phyloP scores from a whole-genome alignment of 2,888 invertebrate species.

The Trissoscelio sp. region DNA sequence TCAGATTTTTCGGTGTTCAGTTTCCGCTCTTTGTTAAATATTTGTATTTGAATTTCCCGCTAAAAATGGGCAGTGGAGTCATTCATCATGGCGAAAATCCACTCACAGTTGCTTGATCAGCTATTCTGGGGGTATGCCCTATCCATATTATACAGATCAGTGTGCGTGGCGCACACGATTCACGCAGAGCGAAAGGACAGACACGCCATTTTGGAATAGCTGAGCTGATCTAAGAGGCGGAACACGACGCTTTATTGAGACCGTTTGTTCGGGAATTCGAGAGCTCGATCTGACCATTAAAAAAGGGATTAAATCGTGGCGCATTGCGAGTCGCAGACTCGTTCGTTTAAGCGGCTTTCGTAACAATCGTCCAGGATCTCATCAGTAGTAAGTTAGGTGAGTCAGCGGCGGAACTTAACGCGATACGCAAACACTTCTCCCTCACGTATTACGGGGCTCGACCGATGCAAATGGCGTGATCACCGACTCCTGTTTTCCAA shows the following conservation, averaged over 20 bases:
- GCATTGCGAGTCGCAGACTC: conserved; percentile 40
- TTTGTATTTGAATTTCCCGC: too few species aligned
- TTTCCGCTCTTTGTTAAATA: too few species aligned
- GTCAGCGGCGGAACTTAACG: conserved; percentile 52
- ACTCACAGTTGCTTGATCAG: too few species aligned
- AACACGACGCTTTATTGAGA: conserved; percentile 15
- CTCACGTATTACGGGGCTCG: conserved; percentile 9
- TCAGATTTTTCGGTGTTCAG: too few species aligned
- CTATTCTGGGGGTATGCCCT: too few species aligned
- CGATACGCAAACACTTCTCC: conserved; percentile 41
- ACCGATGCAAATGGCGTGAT: conserved; percentile 7
- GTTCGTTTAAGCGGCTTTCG: conserved; percentile 50
- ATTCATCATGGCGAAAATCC: too few species aligned
- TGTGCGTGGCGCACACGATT: too few species aligned
- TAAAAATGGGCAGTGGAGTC: too few species aligned
- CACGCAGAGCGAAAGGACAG: too few species aligned
- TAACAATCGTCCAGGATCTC: conserved; percentile 51
- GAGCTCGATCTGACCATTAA: conserved; percentile 9
- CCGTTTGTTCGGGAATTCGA: conserved; percentile 45
- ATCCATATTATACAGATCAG: too few species aligned
- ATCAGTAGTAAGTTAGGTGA: conserved; percentile 58
- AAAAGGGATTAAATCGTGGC: conserved; percentile 30
- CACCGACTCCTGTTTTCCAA: neutral
- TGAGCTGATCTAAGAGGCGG: conserved; percentile 10
- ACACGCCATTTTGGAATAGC: too few species aligned